Evolutionary conservation across 2,113 vertebrate species (phyloP).

Genomic region (Sebastes fasciatus): DNA sequence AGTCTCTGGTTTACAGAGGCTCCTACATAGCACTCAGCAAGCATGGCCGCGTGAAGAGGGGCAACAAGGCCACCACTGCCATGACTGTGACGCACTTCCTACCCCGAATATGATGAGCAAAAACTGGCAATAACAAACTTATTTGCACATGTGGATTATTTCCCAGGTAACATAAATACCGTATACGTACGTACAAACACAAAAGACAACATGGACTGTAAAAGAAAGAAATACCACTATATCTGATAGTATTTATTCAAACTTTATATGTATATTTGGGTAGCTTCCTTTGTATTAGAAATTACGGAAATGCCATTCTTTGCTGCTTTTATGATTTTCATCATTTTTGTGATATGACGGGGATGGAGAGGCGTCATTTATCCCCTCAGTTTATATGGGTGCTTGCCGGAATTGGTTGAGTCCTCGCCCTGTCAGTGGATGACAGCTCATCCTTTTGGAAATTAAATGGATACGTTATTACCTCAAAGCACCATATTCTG

Average conservation of each 20-base stretch:
- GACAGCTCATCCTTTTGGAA: conserved; percentile 66
- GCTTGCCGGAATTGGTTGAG: conserved; percentile 78
- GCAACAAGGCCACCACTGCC: conserved; percentile 91
- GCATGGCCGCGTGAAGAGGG: conserved; percentile 91
- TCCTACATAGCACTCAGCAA: conserved; percentile 95
- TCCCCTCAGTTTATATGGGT: conserved; percentile 77
- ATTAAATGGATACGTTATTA: conserved; percentile 82
- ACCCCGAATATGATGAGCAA: conserved; percentile 90
- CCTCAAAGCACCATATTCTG: conserved; percentile 82
- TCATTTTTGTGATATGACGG: conserved; percentile 73
- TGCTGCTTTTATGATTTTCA: conserved; percentile 87
- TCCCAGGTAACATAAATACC: conserved; percentile 84
- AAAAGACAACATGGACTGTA: conserved; percentile 72
- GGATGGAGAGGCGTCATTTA: conserved; percentile 47
- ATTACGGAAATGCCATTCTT: conserved; percentile 80
- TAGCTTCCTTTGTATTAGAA: conserved; percentile 85
- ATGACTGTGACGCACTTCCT: conserved; percentile 98
- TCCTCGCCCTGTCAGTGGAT: conserved; percentile 72
- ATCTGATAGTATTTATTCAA: conserved; percentile 86
- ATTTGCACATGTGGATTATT: conserved; percentile 90
- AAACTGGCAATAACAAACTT: conserved; percentile 82
- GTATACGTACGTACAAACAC: conserved; percentile 69
- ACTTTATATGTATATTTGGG: conserved; percentile 89
- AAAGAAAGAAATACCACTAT: conserved; percentile 77
- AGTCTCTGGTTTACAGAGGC: conserved; percentile 88